These are phyloP conservation scores for Bilobella aurantiaca DNA, from an alignment of 1,140 invertebrate genomes.

Conservation along the genomic window DNA sequence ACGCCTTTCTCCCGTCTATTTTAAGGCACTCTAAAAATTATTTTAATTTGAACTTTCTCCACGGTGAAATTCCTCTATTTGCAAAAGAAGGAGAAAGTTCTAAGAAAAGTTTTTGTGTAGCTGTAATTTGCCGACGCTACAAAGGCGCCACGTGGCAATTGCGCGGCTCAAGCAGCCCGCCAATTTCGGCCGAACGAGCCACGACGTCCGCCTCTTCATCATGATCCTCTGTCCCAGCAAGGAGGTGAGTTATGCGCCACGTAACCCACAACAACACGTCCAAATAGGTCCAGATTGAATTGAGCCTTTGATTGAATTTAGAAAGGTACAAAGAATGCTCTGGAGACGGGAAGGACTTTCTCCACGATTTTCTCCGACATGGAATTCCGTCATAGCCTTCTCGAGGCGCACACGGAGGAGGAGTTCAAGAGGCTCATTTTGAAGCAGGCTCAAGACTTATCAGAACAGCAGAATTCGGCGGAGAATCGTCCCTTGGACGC, in stretches of 20 bases:
- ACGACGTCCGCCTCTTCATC: slow-evolving; percentile 54
- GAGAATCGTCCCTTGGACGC: slow-evolving; percentile 43
- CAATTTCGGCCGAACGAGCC: slow-evolving; percentile 52
- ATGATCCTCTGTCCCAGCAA: slow-evolving; percentile 54
- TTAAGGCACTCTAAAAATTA: too few species aligned
- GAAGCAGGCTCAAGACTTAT: slow-evolving; percentile 48
- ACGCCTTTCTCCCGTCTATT: too few species aligned
- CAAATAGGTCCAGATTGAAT: too few species aligned
- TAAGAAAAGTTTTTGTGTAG: too few species aligned
- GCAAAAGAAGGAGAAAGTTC: too few species aligned
- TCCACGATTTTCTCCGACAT: slow-evolving; percentile 56
- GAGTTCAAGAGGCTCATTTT: slow-evolving; percentile 46
- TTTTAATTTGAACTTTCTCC: too few species aligned
- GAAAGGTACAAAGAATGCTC: slow-evolving; percentile 57
- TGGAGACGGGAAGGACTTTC: slow-evolving; percentile 56
- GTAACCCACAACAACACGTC: too few species aligned
- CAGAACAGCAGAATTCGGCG: slow-evolving; percentile 44
- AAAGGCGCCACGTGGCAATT: slow-evolving; percentile 50
- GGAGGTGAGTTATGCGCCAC: slow-evolving; percentile 48
- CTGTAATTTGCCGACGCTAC: slow-evolving; percentile 47
- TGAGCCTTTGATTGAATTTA: too few species aligned
- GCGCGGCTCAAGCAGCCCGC: slow-evolving; percentile 50
- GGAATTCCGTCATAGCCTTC: slow-evolving; percentile 48
- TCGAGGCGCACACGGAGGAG: slow-evolving; percentile 44
- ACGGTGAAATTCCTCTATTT: too few species aligned